Percentiles rank a stretch among this genome's conserved stretches.
Evolutionary conservation across 2,888 invertebrate species (phyloP).

Genomic region (Dryobotodes eremita): DNA sequence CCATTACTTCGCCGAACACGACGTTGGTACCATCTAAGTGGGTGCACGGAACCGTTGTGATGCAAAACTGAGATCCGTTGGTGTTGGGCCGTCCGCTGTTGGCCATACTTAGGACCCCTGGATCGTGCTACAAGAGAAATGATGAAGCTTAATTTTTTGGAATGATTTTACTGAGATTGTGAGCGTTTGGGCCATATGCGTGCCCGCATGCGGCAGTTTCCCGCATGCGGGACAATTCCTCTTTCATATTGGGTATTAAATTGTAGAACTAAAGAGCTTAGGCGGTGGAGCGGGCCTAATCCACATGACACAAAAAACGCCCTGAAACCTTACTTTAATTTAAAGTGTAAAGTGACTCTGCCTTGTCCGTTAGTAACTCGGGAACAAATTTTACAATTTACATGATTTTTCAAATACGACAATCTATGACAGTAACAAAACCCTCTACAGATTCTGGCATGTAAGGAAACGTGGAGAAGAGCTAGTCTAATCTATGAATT

Average conservation of each 20-base stretch:
- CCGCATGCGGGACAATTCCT: not conserved
- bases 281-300: not conserved
- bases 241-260: not conserved
- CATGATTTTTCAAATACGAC: too few relatives aligned
- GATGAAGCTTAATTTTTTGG: not conserved
- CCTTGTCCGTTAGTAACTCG: not conserved
- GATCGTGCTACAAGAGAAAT: slow-evolving; percentile 87
- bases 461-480: not conserved
- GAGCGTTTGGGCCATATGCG: not conserved
- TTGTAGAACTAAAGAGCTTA: not conserved
- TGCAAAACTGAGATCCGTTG: slow-evolving; percentile 98
- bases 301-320: not conserved
- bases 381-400: too few relatives aligned
- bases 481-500: not conserved
- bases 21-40: slow-evolving; percentile 96
- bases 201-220: not conserved
- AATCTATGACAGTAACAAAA: too few relatives aligned
- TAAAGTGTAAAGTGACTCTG: not conserved
- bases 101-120: slow-evolving; percentile 94
- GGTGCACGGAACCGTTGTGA: slow-evolving; percentile 94
- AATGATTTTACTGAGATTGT: not conserved
- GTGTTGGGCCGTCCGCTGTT: slow-evolving; percentile 95
- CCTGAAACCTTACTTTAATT: not conserved
- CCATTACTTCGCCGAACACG: slow-evolving; percentile 95
- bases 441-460: too few relatives aligned